Percentiles rank a stretch among this genome's conserved stretches.
phyloP scores from a whole-genome alignment of 2,888 invertebrate genomes.

The Nasonia oneida region DNA sequence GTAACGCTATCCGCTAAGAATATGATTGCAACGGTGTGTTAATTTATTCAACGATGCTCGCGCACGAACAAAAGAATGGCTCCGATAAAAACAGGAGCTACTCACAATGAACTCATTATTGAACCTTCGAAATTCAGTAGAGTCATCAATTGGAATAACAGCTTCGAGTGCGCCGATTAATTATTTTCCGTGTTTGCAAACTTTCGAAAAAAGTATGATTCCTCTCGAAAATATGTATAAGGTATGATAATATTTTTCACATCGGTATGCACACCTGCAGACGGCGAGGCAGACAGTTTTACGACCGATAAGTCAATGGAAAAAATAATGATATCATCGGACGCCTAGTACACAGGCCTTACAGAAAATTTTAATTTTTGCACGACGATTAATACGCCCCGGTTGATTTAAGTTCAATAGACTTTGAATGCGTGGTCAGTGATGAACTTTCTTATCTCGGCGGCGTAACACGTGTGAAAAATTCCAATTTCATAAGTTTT shows the following conservation, averaged over 20 bases:
- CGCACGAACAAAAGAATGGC: neutral
- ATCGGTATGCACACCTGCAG: neutral
- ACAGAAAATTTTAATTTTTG: conserved; percentile 1
- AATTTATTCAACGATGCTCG: neutral
- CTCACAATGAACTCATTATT: neutral
- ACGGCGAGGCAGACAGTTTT: neutral
- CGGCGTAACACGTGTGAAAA: neutral
- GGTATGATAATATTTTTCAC: neutral
- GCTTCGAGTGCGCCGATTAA: neutral
- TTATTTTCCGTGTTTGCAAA: neutral
- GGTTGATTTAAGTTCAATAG: conserved; percentile 2
- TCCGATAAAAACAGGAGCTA: neutral
- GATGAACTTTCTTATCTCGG: neutral
- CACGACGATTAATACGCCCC: neutral
- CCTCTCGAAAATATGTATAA: neutral
- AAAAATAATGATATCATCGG: neutral
- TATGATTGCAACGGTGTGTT: neutral
- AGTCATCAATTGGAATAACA: neutral
- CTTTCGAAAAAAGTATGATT: neutral
- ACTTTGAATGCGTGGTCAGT: neutral
- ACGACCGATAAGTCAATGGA: neutral
- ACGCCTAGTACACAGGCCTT: neutral
- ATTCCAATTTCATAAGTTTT: conserved; percentile 42
- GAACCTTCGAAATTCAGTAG: neutral
- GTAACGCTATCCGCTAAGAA: neutral